Evolutionary conservation across 2,888 invertebrate species (phyloP).

Genomic region (Eulithis testata): DNA sequence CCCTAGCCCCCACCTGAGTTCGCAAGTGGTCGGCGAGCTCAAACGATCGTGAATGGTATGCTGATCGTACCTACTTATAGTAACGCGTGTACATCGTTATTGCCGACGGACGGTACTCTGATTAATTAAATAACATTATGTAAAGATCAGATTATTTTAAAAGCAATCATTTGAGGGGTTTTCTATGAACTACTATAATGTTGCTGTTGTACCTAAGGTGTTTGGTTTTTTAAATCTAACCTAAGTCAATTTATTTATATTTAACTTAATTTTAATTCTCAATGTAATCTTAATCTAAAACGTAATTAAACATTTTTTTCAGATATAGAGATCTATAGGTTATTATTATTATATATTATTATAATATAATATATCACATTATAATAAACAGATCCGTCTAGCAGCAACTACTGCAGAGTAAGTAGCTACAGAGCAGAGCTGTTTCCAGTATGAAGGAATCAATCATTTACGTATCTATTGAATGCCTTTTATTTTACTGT

Average conservation of each 20-base stretch:
- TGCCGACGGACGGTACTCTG: conserved; percentile 1
- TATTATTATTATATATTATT: no score
- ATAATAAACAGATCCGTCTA: no score
- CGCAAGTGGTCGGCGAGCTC: background rate
- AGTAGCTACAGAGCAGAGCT: no score
- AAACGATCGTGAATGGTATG: conserved; percentile 18
- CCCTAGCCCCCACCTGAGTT: no score
- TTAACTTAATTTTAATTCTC: conserved; percentile 3
- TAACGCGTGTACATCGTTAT: conserved; percentile 1
- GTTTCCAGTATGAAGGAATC: no score
- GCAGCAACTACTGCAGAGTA: no score
- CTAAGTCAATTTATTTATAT: conserved; percentile 7
- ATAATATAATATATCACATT: no score
- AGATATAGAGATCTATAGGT: no score
- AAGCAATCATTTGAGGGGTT: conserved; percentile 2
- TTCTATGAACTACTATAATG: conserved; percentile 8
- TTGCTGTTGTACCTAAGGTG: conserved; percentile 14
- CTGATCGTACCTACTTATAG: conserved; percentile 10
- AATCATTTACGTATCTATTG: no score
- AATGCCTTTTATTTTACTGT: no score
- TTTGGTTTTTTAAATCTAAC: conserved; percentile 19
- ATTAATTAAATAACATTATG: conserved; percentile 28
- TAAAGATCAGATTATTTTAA: conserved; percentile 12
- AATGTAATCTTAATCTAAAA: no score
- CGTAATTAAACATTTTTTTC: no score